These are phyloP conservation scores for Lepidochrysops patricia DNA, from an alignment of 2,888 invertebrate species.

Conservation along the genomic window DNA sequence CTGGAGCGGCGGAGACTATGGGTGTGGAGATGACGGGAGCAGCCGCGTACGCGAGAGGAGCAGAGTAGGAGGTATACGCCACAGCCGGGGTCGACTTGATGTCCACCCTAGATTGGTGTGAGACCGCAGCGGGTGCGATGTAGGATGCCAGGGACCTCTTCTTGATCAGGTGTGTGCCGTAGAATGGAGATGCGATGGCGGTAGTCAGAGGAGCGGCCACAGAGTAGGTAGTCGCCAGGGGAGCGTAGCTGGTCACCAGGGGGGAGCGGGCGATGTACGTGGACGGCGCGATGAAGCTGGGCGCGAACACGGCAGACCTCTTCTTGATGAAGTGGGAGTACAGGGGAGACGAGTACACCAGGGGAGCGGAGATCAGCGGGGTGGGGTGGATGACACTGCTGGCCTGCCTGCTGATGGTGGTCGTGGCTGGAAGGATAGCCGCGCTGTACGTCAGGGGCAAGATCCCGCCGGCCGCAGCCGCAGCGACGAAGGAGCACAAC, in stretches of 20 bases:
- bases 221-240: slow-evolving; percentile 20
- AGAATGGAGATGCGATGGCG: slow-evolving; percentile 26
- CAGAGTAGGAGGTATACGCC: slow-evolving; percentile 30
- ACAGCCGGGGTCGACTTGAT: slow-evolving; percentile 1
- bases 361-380: slow-evolving; percentile 44
- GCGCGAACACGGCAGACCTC: slow-evolving; percentile 29
- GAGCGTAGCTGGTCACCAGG: slow-evolving; percentile 33
- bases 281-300: slow-evolving; percentile 27
- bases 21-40: slow-evolving; percentile 33
- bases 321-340: slow-evolving; percentile 49
- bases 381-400: slow-evolving; percentile 61
- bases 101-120: slow-evolving; percentile 18
- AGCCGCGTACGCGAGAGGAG: slow-evolving; percentile 27
- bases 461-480: slow-evolving; percentile 52
- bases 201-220: slow-evolving; percentile 24
- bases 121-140: slow-evolving; percentile 21
- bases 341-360: slow-evolving; percentile 39
- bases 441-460: slow-evolving; percentile 37
- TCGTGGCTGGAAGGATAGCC: slow-evolving; percentile 39
- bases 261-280: slow-evolving; percentile 27
- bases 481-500: slow-evolving; percentile 76
- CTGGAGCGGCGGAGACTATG: slow-evolving; percentile 26
- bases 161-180: slow-evolving; percentile 45
- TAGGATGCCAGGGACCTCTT: slow-evolving; percentile 37
- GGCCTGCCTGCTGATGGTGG: slow-evolving; percentile 50